phyloP scores from a whole-genome alignment of 1,140 invertebrate genomes.

The Achroia grisella region DNA sequence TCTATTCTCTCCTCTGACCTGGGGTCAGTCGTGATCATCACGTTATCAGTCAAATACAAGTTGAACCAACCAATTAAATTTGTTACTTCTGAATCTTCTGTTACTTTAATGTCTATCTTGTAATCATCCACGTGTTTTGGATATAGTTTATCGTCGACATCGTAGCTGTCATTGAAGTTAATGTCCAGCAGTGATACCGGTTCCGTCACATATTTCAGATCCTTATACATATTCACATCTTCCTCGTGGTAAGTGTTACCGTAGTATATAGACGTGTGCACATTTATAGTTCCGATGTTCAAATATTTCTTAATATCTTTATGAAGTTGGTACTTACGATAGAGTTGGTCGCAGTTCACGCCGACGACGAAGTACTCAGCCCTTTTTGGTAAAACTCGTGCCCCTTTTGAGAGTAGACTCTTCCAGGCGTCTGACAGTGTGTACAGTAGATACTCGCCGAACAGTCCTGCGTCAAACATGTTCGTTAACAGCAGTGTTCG shows the following conservation, averaged over 20 bases:
- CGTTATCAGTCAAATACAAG: conserved; percentile 76
- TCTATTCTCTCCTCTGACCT: conserved; percentile 52
- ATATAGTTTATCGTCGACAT: background rate
- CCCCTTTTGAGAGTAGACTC: background rate
- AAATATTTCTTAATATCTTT: background rate
- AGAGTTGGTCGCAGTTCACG: background rate
- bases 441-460: conserved; percentile 78
- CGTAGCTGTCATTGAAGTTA: background rate
- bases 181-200: background rate
- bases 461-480: conserved; percentile 80
- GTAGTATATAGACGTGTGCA: background rate
- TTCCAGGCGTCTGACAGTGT: conserved; percentile 77
- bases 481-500: conserved; percentile 78
- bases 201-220: background rate
- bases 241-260: background rate
- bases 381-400: background rate
- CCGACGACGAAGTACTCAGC: conserved; percentile 1
- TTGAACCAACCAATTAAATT: conserved; percentile 81
- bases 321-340: background rate
- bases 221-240: background rate
- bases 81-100: conserved; percentile 56
- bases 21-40: conserved; percentile 63
- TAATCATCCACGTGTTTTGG: background rate
- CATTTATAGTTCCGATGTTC: background rate
- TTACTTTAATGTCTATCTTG: background rate